Base-by-base conservation (phyloP, 2,797 vertebrate genomes). In the Erpetoichthys calabaricus region DNA sequence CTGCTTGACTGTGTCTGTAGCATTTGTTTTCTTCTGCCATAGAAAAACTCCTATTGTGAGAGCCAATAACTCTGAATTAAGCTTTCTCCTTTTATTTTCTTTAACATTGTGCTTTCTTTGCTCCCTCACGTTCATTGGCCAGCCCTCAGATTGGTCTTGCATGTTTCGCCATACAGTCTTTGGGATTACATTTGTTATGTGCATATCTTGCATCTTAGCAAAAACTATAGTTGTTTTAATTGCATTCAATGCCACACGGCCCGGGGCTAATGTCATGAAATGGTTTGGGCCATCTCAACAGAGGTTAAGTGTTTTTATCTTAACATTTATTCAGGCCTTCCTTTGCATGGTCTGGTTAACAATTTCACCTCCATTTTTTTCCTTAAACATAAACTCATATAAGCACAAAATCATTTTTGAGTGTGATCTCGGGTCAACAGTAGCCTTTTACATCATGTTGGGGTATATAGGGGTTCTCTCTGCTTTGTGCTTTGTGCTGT, bases 221-320 rank as follows among this genome's bases (percentile, higher is more conserved):
- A 85, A 85, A 73, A 85, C 83, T 2, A 53, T 83, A 42, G 80
- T 81, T n/a, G 81, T 85, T 8, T 54, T 84, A 51, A 78, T 83
- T 78, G 81, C 78, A 8, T 85, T 84, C 9, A 80, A 47, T 8
- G 71, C 77, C 0, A 75, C 73, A 60, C 69, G 73, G 53, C 81
- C 81, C 55, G 66, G 68, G 6, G 76, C 55, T 57, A 72, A 77
- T 65, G 9, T 75, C 3, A 83, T 81, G 75, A 84, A 82, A 64
- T 83, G 78, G 80, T 84, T 84, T 62, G 80, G 82, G 3, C 79
- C 74, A 56, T 7, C 45, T 55, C 79, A 81, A 62, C 80, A 84
- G 57, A 77, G 78, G 66, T 64, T 83, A 59, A 76, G 70, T 56
- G 79, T 84, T 25, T 45, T 82, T 62, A 56, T 4, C 0, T 79